phyloP scores from a whole-genome alignment of 2,888 invertebrate genomes.

The Diaperis boleti region DNA sequence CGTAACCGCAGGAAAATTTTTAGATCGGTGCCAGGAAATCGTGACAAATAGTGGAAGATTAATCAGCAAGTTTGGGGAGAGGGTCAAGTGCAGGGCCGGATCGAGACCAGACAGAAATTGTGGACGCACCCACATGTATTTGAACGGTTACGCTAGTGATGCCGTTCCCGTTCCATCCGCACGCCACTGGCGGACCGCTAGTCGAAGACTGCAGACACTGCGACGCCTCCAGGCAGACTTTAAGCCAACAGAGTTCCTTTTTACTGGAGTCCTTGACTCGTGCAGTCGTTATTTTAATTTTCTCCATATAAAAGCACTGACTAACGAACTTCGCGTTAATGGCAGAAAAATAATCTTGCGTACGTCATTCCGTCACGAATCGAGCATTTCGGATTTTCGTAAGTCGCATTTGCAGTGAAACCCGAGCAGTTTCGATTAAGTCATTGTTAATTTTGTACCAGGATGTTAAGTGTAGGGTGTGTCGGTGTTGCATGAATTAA shows the following conservation, averaged over 20 bases:
- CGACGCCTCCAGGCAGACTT: conserved; percentile 33
- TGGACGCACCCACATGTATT: conserved; percentile 26
- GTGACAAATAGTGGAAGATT: too few relatives aligned
- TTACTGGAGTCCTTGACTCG: conserved; percentile 35
- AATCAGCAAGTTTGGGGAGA: too few relatives aligned
- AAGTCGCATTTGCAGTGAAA: neutral
- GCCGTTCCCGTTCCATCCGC: conserved; percentile 23
- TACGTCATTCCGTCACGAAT: conserved; percentile 21
- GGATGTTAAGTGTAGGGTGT: conserved; percentile 40
- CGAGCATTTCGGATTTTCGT: conserved; percentile 4
- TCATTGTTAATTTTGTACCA: conserved; percentile 43
- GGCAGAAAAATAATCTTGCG: neutral
- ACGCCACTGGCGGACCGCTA: conserved; percentile 26
- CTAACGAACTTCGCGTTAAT: conserved; percentile 4
- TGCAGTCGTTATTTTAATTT: conserved; percentile 21
- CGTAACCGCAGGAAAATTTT: too few relatives aligned
- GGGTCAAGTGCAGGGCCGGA: too few relatives aligned
- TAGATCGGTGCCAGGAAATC: too few relatives aligned
- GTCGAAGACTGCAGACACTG: conserved; percentile 23
- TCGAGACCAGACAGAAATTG: too few relatives aligned
- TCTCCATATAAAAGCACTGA: conserved; percentile 20
- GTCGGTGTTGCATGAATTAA: conserved; percentile 35
- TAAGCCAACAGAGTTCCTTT: conserved; percentile 21
- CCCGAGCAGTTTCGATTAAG: conserved; percentile 21
- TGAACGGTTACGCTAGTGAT: conserved; percentile 24